Evolutionary conservation across 2,113 vertebrate species (phyloP), one percentile per base, ranked within the genome.

Genomic region (Dipodomys spectabilis): DNA sequence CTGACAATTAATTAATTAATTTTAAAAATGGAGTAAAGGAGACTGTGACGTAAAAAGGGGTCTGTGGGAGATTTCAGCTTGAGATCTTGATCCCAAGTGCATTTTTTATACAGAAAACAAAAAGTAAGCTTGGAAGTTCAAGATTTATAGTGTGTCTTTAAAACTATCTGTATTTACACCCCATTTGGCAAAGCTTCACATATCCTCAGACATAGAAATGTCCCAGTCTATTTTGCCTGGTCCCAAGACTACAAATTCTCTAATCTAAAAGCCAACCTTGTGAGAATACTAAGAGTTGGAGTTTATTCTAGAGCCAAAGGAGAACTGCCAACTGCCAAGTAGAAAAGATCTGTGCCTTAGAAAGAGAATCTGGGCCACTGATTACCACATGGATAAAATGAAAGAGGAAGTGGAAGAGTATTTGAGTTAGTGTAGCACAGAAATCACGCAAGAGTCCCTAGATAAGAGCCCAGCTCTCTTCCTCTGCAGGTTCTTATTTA

Each of bases 61-160:
- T 8, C 19, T 45, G 15, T 88, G 8, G 49, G 27, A 30, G 12
- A 88, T 82, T 82, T 88, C 44, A 88, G 39, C 32, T 85, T 39
- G 9, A 93, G 22, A 60, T 32, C 53, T 81, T 93, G 86, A 90
- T 30, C 22, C 6, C 65, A 85, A 86, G 65, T 88, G 18, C 28
- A 11, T 81, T 89, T 94, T 95, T 91, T 75, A 81, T 44, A 92
- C 13, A 79, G 49, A 93, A 91, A 88, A 81, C 67, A 80, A 39
- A 86, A 15, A 82, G 67, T 73, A 74, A 94, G 68, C 82, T 45
- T 57, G 27, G 27, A 93, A 81, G 5, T 87, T 92, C 32, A 81
- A 57, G 53, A 78, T 85, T 62, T 94, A 85, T 78, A 84, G 90
- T 93, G 44, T 90, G 23, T 69, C 12, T 44, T 92, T 65, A 62